Percentiles rank a stretch among this genome's conserved stretches.
These are phyloP conservation scores for Willisornis vidua DNA, from an alignment of 2,113 vertebrate species.

Conservation along the genomic window DNA sequence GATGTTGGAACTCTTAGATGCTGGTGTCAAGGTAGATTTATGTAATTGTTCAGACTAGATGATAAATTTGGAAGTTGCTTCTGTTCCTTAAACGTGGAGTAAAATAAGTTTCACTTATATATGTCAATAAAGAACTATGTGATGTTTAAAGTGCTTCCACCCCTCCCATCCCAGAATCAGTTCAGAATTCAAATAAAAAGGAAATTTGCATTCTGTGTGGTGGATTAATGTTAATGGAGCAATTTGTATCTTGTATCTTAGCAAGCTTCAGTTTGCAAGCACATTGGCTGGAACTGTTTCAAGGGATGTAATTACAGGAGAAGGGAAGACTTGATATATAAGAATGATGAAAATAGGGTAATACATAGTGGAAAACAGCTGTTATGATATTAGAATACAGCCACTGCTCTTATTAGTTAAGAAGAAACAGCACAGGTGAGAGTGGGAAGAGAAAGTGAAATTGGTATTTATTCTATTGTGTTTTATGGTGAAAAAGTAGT, in stretches of 20 bases:
- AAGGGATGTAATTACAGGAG: slow-evolving; percentile 25
- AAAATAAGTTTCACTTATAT: neutral
- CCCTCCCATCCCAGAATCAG: neutral
- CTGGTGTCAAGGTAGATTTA: neutral
- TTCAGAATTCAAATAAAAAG: neutral
- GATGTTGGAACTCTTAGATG: neutral
- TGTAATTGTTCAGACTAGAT: neutral
- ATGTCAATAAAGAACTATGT: neutral
- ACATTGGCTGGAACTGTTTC: neutral
- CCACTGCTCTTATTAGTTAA: neutral
- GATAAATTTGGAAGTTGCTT: neutral
- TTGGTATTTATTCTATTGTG: neutral
- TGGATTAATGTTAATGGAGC: neutral
- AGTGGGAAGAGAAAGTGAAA: neutral
- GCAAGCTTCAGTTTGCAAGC: neutral
- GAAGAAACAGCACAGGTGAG: neutral
- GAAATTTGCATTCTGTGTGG: neutral
- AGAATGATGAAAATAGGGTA: slow-evolving; percentile 33
- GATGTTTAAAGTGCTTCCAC: neutral
- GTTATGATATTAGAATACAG: neutral
- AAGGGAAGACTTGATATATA: neutral
- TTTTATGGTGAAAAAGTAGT: neutral
- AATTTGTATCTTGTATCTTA: neutral
- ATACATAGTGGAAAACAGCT: slow-evolving; percentile 14
- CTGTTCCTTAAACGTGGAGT: neutral